A percentile compares a stretch with the other conserved stretches of the same genome.
Conservation (phyloP, 2,113 vertebrate genomes). For the Lepisosteus oculatus region DNA sequence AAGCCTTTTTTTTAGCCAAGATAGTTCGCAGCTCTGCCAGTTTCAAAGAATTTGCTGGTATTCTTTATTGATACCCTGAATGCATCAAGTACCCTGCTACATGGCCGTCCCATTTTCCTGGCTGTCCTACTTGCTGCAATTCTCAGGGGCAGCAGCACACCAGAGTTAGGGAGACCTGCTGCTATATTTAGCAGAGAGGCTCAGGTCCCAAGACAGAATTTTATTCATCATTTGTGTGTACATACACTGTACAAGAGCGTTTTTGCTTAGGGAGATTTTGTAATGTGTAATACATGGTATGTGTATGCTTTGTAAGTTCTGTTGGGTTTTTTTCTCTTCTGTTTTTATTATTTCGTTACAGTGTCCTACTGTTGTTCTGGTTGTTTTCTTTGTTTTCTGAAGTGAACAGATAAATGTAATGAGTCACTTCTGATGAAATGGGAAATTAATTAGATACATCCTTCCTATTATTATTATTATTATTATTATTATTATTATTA, state of each 20-base stretch:
- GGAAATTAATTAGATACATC: no score
- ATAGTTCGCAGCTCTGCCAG: constrained; percentile 18
- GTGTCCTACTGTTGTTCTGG: no score
- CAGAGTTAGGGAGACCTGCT: constrained; percentile 32
- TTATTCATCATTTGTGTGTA: constrained; percentile 12
- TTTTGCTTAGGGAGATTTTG: neutral
- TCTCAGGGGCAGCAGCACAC: constrained; percentile 36
- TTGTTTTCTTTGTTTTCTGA: no score
- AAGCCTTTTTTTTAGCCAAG: constrained; percentile 39
- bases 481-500: no score
- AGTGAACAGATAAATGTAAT: no score
- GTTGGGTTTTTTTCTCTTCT: no score
- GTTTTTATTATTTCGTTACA: no score
- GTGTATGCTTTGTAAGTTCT: no score
- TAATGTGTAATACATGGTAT: neutral
- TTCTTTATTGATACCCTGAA: constrained; percentile 47
- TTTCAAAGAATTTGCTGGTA: constrained; percentile 28
- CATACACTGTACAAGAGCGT: neutral
- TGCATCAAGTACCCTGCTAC: constrained; percentile 25
- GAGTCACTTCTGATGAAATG: no score
- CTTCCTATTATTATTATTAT: no score
- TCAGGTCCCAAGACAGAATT: constrained; percentile 24
- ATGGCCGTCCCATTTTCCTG: constrained; percentile 40
- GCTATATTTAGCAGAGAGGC: constrained; percentile 39
- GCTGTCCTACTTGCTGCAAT: constrained; percentile 44